phyloP scores from a whole-genome alignment of 1,140 invertebrate species.

The Andricus grossulariae region DNA sequence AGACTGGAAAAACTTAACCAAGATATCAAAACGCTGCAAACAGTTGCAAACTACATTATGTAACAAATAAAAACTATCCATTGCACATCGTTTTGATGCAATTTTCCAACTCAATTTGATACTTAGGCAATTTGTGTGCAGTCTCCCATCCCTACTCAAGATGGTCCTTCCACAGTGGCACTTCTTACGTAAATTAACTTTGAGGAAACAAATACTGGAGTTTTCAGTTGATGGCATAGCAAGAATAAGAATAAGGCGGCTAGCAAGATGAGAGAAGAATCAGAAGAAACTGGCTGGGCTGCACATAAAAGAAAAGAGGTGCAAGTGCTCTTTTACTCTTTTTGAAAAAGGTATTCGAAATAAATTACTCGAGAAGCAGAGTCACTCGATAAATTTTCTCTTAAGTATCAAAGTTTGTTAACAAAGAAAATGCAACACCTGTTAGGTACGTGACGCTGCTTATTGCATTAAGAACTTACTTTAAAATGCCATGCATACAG shows the following conservation, averaged over 20 bases:
- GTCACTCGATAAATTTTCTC: constrained; percentile 58
- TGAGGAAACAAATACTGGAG: neutral
- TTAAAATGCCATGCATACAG: constrained; percentile 70
- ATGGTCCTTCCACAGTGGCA: too few species aligned
- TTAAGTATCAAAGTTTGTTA: constrained; percentile 29
- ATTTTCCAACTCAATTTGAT: too few species aligned
- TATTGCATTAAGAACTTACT: constrained; percentile 65
- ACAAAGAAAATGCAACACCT: constrained; percentile 63
- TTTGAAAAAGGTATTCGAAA: constrained; percentile 37
- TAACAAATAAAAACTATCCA: too few species aligned
- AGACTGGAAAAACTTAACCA: too few species aligned
- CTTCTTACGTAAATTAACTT: neutral
- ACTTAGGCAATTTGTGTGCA: too few species aligned
- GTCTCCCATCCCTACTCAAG: too few species aligned
- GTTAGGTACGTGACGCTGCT: constrained; percentile 66
- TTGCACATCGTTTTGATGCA: too few species aligned
- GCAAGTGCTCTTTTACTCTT: constrained; percentile 38
- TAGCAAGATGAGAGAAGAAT: neutral
- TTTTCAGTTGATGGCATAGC: neutral
- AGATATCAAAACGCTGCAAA: too few species aligned
- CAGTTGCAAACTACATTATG: too few species aligned
- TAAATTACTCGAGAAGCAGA: constrained; percentile 54
- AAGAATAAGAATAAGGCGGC: too few species aligned
- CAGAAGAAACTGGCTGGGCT: constrained; percentile 21
- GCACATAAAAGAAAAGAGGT: neutral